Conservation (phyloP, 2,888 invertebrate genomes). For the Himalopsyche japonica region DNA sequence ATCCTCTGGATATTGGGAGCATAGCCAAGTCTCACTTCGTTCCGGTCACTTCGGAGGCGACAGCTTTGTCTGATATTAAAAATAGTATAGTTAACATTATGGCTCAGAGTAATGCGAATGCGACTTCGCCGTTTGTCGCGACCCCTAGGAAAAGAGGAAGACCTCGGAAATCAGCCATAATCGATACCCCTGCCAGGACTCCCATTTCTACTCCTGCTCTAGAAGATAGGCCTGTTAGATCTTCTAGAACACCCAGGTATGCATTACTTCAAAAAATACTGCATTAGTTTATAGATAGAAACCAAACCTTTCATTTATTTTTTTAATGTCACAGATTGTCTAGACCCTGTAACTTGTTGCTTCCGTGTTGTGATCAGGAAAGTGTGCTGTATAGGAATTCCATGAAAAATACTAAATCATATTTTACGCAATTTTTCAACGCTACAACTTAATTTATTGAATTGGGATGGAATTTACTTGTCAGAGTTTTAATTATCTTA, state of each 20-base stretch:
- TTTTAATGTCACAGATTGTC: not conserved
- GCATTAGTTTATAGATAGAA: too few relatives aligned
- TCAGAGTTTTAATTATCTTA: too few relatives aligned
- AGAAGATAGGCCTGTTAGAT: conserved; percentile 57
- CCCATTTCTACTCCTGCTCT: conserved; percentile 52
- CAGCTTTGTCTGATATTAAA: conserved; percentile 21
- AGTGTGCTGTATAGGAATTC: too few relatives aligned
- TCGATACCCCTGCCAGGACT: not conserved
- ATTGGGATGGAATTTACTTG: too few relatives aligned
- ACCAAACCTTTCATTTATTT: not conserved
- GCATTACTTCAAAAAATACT: conserved; percentile 12
- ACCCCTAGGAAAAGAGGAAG: conserved; percentile 58
- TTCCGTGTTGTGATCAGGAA: too few relatives aligned
- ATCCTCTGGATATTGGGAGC: conserved; percentile 54
- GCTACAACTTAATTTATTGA: too few relatives aligned
- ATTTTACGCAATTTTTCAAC: too few relatives aligned
- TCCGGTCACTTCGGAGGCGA: conserved; percentile 28
- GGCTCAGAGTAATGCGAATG: conserved; percentile 6
- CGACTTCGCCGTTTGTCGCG: not conserved
- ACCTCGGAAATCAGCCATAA: conserved; percentile 48
- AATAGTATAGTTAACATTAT: conserved; percentile 32
- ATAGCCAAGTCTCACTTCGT: conserved; percentile 41
- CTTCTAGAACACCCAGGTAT: conserved; percentile 55
- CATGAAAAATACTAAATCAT: too few relatives aligned
- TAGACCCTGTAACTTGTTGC: too few relatives aligned